These are phyloP conservation scores for Octomys mimax DNA, from an alignment of 2,797 vertebrate species.

Conservation along the genomic window DNA sequence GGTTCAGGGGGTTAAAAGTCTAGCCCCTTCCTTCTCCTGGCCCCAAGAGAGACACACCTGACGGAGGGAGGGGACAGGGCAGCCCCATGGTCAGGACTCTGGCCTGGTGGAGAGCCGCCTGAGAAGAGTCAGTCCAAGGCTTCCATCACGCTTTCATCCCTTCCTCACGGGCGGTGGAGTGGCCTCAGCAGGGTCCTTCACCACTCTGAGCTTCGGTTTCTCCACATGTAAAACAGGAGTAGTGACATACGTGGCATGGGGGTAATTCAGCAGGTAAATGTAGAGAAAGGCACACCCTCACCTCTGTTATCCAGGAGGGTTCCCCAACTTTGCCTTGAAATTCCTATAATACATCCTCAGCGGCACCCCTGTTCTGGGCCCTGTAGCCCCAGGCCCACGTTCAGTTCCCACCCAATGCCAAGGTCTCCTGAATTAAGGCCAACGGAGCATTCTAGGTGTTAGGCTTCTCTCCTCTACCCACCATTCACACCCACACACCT, in stretches of 20 bases:
- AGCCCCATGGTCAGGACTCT: not conserved
- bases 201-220: not conserved
- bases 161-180: not conserved
- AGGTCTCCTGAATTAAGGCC: not conserved
- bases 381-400: not conserved
- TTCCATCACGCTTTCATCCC: not conserved
- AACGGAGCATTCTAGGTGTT: not conserved
- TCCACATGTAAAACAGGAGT: not conserved
- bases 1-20: not conserved
- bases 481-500: not conserved
- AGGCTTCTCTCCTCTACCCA: not conserved
- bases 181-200: not conserved
- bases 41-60: slow-evolving; percentile 54
- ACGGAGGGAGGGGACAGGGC: not conserved
- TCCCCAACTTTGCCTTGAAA: not conserved
- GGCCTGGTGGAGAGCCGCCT: not conserved
- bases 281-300: not conserved
- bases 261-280: not conserved
- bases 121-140: not conserved
- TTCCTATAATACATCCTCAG: not conserved
- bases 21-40: slow-evolving; percentile 67
- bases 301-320: not conserved
- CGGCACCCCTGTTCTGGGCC: not conserved
- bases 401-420: not conserved
- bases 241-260: not conserved